Base-by-base conservation (phyloP, 1,140 invertebrate genomes). In the Drosophila kohkoa region DNA sequence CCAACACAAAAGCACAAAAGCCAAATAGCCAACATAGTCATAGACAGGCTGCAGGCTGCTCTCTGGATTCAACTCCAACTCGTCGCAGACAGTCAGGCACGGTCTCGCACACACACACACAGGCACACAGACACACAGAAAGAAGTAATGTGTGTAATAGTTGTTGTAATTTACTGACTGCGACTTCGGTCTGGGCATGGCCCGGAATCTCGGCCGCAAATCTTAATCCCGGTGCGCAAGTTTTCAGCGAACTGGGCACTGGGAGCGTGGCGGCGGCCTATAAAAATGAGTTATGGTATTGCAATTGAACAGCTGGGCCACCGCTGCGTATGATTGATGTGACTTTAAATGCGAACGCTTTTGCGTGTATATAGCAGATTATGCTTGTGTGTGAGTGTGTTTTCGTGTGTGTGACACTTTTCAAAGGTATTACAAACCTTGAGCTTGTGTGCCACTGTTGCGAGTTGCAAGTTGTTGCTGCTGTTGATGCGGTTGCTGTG, bases 321-420 rank as follows among this genome's bases (percentile, higher is more conserved):
- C 88, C 89, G 83, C 88, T 85, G 87, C 83, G 83, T 82, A 91
- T 91, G 88, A 91, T 91, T 89, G 88, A 91, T 91, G 89, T 83
- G 75, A 68, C 86, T 81, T 89, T 81, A 78, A 83, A 83, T 79
- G 68, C 67, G 63, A 49, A 32, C 41, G 41, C 20, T 32, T 30
- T 8, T 70, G 41, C 5, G 6, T 72, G 32, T 38, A 5, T 46
- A 6, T 30, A 28, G 8, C 6, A 7, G 30, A 6, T 32, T 32
- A 32, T 6, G 5, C 11, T 10, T 52, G 5, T 45, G 8, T 51
- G 15, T 25, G 20, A 25, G 20, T 25, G 20, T 20, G 0, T 0
- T 20, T 20, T 3, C 30, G 38, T 32, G n/a, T 60, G 43, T 64
- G 69, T 74, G 69, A 77, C 75, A 77, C 45, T 76, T 76, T 76